Base-by-base conservation (phyloP, 2,888 invertebrate species). In the Campoplex nolae region DNA sequence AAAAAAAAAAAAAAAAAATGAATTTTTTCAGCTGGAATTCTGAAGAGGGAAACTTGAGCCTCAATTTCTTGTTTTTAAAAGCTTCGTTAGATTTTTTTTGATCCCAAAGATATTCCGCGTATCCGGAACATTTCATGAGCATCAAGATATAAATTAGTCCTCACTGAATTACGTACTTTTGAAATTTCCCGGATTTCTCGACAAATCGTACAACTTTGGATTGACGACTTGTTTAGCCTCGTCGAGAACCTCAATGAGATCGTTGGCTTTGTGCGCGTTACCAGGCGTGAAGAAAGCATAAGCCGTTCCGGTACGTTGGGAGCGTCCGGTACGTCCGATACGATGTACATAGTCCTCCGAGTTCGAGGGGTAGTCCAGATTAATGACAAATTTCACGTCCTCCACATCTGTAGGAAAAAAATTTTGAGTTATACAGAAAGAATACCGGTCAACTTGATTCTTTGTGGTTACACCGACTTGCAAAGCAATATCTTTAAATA, bases 321-420 rank as follows among this genome's bases (percentile, higher is more conserved):
- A 97, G 83, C 99, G 97, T 73, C 98, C 99, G 51, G 99, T 99
- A 90, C 99, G 97, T 48, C 99, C 99, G 94, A 99, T 99, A 89
- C 99, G 97, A 94, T 98, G 98, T 32, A 99, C 98, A 95, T 99
- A 99, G 95, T 99, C 99, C 95, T 99, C 99, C 3, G 98, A 98
- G 95, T 98, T 98, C 94, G 98, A 98, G 83, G 99, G 99, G 95
- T 99, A 99, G 95, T 99, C 99, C 96, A 97, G 99, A 96, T 99
- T 99, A 96, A 99, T 98, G 93, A 99, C 99, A 96, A 98, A 99
- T 96, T 99, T 99, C 94, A 99, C 99, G 96, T 99, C 99, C 95
- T 99, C 98, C 95, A 99, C 99, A 96, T 99, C 99, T 99, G 96
- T 89, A 93, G 90, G 90, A 93, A 90, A 90, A n/a, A n/a, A n/a